These are phyloP conservation scores for Andrena fulva DNA, from an alignment of 2,888 invertebrate genomes.

Conservation along the genomic window DNA sequence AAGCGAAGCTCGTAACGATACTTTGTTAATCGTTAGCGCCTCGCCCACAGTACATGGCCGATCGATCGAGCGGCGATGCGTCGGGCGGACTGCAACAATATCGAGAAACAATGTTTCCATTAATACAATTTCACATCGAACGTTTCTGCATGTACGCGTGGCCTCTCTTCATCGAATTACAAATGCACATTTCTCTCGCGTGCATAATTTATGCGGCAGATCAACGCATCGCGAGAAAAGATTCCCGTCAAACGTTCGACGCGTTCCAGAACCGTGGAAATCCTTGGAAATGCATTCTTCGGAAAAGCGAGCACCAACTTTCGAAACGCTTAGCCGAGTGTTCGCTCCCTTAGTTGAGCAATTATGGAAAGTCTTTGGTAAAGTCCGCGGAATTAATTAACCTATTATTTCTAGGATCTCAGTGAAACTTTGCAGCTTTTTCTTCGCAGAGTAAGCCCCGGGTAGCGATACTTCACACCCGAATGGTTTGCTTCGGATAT, in stretches of 20 bases:
- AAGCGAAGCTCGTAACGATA: conserved; percentile 32
- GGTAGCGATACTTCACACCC: conserved; percentile 26
- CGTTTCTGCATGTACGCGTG: no score
- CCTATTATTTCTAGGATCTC: not conserved
- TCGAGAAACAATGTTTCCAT: conserved; percentile 12
- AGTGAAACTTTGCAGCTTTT: not conserved
- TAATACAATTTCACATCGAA: conserved; percentile 4
- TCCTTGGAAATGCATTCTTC: not conserved
- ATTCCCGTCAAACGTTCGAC: not conserved
- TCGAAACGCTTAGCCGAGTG: not conserved
- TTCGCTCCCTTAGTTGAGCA: not conserved
- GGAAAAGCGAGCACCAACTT: not conserved
- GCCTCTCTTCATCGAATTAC: not conserved
- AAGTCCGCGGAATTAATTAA: not conserved
- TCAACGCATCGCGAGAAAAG: not conserved
- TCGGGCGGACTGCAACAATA: not conserved
- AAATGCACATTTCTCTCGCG: not conserved
- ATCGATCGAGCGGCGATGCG: not conserved
- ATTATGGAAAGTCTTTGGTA: not conserved
- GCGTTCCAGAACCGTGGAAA: not conserved
- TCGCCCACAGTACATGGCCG: not conserved
- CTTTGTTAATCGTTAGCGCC: conserved; percentile 39
- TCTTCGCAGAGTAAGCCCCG: not conserved
- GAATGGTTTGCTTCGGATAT: conserved; percentile 29
- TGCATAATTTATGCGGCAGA: not conserved